phyloP scores from a whole-genome alignment of 2,888 invertebrate genomes.

The Plemyria rubiginata region DNA sequence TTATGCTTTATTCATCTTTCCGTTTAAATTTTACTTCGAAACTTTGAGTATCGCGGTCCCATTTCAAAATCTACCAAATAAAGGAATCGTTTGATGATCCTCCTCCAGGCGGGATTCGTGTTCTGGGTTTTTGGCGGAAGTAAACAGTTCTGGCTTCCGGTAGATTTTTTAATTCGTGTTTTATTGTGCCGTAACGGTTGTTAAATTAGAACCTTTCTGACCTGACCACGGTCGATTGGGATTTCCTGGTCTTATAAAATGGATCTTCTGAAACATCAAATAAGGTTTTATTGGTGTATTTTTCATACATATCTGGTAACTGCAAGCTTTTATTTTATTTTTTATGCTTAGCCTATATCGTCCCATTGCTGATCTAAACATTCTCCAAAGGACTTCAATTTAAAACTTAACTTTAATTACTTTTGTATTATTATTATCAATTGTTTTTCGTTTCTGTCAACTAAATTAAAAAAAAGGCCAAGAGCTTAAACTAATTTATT shows the following conservation, averaged over 20 bases:
- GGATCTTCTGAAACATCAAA: not conserved
- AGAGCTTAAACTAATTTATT: no score
- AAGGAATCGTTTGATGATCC: slow-evolving; percentile 50
- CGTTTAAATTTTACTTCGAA: not conserved
- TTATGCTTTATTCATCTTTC: no score
- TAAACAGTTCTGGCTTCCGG: slow-evolving; percentile 65
- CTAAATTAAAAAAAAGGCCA: no score
- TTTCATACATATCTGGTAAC: not conserved
- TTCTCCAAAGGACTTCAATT: no score
- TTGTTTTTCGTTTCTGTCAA: no score
- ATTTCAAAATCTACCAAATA: slow-evolving; percentile 50
- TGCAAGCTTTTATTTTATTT: no score
- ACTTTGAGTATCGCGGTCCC: slow-evolving; percentile 59
- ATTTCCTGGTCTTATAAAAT: slow-evolving; percentile 24
- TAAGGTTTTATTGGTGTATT: not conserved
- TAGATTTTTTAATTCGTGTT: slow-evolving; percentile 51
- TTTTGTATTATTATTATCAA: no score
- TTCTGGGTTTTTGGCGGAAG: slow-evolving; percentile 63
- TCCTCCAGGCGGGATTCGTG: slow-evolving; percentile 45
- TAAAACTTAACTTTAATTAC: no score
- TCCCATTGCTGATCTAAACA: no score
- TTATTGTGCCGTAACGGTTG: slow-evolving; percentile 55
- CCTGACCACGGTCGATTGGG: slow-evolving; percentile 28
- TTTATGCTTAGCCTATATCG: no score
- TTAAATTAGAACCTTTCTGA: slow-evolving; percentile 55